These are phyloP conservation scores for Uloborus plumipes DNA, from an alignment of 2,888 invertebrate species.

Conservation along the genomic window DNA sequence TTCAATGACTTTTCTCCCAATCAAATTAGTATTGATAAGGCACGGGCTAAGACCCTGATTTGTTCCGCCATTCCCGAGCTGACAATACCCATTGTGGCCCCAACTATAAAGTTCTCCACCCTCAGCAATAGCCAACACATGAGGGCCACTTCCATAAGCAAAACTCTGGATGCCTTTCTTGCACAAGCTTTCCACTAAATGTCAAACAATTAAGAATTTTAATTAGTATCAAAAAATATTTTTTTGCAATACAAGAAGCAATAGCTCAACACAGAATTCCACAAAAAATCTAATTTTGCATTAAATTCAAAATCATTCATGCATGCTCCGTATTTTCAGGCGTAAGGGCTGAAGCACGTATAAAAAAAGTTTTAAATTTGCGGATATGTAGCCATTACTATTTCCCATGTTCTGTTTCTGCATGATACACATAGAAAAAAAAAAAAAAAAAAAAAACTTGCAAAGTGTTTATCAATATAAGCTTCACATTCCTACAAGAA, in stretches of 20 bases:
- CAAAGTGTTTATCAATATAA: too few species aligned
- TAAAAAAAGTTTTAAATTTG: too few species aligned
- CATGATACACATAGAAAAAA: too few species aligned
- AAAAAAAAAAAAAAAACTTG: too few species aligned
- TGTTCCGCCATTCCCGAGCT: constrained; percentile 76
- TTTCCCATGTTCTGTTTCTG: too few species aligned
- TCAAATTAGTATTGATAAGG: constrained; percentile 73
- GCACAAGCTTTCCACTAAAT: constrained; percentile 74
- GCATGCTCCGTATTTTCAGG: too few species aligned
- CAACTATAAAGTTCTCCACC: constrained; percentile 76
- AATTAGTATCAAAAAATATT: background rate
- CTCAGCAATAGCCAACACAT: constrained; percentile 76
- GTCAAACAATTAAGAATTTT: background rate
- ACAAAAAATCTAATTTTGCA: too few species aligned
- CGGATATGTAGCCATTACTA: too few species aligned
- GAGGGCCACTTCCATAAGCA: constrained; percentile 76
- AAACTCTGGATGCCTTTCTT: constrained; percentile 74
- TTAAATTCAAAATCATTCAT: too few species aligned
- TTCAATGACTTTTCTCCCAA: constrained; percentile 73
- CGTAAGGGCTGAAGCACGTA: too few species aligned
- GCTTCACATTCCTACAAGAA: too few species aligned
- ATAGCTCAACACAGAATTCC: background rate
- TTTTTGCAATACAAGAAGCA: background rate
- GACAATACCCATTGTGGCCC: constrained; percentile 77
- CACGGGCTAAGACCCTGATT: constrained; percentile 74